Evolutionary conservation across 1,140 invertebrate genomes (phyloP).

Genomic region (Drosophila gunungcola): DNA sequence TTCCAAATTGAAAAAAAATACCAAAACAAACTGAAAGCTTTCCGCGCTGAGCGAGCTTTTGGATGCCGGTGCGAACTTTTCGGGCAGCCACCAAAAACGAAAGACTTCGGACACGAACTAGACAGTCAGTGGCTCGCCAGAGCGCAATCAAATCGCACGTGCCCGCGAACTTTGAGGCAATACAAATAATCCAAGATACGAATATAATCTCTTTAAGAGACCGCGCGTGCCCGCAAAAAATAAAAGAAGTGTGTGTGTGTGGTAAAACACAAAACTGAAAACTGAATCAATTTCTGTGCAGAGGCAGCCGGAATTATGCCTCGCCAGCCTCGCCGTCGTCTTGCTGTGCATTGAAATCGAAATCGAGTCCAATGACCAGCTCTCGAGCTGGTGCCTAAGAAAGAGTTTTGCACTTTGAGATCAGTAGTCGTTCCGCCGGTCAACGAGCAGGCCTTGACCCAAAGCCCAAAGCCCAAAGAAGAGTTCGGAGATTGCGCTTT

Average conservation of each 20-base stretch:
- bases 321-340: conserved; percentile 50
- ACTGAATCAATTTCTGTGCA: conserved; percentile 49
- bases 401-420: conserved; percentile 36
- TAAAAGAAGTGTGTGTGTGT: conserved; percentile 18
- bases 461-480: conserved; percentile 15
- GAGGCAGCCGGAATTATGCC: conserved; percentile 69
- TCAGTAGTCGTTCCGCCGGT: conserved; percentile 13
- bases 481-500: conserved; percentile 3
- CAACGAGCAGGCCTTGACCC: conserved; percentile 46
- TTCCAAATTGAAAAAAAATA: conserved; percentile 4
- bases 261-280: conserved; percentile 41
- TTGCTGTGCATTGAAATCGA: conserved; percentile 60
- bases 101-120: conserved; percentile 71
- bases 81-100: conserved; percentile 39
- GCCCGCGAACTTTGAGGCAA: conserved; percentile 7
- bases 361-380: conserved; percentile 78
- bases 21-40: conserved; percentile 30
- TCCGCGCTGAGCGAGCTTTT: conserved; percentile 39
- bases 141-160: conserved; percentile 62
- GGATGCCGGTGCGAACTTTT: conserved; percentile 5
- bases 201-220: conserved; percentile 8
- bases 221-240: conserved; percentile 56
- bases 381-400: conserved; percentile 31
- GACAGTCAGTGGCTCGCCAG: conserved; percentile 55
- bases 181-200: conserved; percentile 39